Evolutionary conservation across 2,888 invertebrate genomes (phyloP).

Genomic region (Zootermopsis nevadensis): DNA sequence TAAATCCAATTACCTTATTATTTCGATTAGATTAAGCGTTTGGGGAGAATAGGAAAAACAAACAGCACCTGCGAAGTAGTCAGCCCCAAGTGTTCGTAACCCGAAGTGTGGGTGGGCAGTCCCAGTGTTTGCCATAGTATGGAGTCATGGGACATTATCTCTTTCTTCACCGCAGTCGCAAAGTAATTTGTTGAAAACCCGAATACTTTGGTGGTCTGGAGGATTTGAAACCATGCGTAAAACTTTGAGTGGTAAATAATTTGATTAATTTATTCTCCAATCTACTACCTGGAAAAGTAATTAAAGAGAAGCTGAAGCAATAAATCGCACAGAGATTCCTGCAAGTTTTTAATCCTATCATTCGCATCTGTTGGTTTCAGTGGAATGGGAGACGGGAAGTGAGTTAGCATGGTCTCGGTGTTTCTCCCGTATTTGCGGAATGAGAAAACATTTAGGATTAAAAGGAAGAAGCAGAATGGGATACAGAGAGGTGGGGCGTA

Average conservation of each 20-base stretch:
- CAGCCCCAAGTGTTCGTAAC: too few species aligned
- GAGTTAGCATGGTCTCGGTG: background rate
- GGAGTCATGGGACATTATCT: too few species aligned
- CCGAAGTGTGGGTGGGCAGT: too few species aligned
- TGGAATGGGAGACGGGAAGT: background rate
- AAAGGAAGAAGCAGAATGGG: background rate
- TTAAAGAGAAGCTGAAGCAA: constrained; percentile 13
- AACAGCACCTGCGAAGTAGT: too few species aligned
- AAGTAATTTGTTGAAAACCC: constrained; percentile 15
- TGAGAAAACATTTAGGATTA: background rate
- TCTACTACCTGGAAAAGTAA: constrained; percentile 20
- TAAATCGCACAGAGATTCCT: constrained; percentile 14
- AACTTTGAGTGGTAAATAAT: constrained; percentile 32
- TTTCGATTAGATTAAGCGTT: too few species aligned
- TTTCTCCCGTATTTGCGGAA: background rate
- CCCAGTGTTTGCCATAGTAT: too few species aligned
- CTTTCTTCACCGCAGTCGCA: background rate
- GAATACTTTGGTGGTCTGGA: background rate
- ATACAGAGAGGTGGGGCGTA: background rate
- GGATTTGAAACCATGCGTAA: constrained; percentile 14
- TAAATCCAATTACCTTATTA: too few species aligned
- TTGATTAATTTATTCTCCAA: constrained; percentile 26
- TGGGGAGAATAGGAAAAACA: too few species aligned
- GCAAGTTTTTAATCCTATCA: constrained; percentile 36
- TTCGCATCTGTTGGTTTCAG: constrained; percentile 32